These are phyloP conservation scores for Cephus sareptanus DNA, from an alignment of 2,888 invertebrate species.

Conservation along the genomic window DNA sequence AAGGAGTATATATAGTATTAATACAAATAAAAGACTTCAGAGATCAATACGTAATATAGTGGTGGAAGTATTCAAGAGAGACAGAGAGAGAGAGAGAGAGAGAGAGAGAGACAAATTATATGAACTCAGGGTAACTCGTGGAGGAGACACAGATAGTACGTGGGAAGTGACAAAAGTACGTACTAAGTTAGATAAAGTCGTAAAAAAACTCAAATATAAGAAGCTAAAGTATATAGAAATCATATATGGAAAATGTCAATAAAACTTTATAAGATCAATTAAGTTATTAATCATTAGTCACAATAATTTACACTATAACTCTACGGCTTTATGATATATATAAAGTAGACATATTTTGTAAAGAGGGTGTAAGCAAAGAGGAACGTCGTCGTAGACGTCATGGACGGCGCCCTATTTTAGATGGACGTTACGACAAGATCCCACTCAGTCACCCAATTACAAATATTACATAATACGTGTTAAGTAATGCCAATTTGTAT, in stretches of 20 bases:
- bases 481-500: conserved; percentile 38
- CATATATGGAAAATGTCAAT: neutral
- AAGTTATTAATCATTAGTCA: conserved; percentile 33
- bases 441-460: conserved; percentile 38
- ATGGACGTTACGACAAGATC: conserved; percentile 28
- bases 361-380: conserved; percentile 36
- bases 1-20: conserved; percentile 27
- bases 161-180: conserved; percentile 13
- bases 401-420: neutral
- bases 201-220: conserved; percentile 45
- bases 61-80: conserved; percentile 7
- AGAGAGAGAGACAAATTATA: neutral
- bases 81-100: neutral
- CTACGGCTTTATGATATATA: conserved; percentile 37
- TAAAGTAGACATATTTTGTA: conserved; percentile 22
- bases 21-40: conserved; percentile 18
- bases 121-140: neutral
- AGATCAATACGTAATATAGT: conserved; percentile 12
- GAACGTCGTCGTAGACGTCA: conserved; percentile 33
- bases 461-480: conserved; percentile 30
- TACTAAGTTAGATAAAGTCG: conserved; percentile 22
- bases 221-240: neutral
- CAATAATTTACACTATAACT: conserved; percentile 42
- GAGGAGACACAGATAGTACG: conserved; percentile 17
- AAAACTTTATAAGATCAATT: conserved; percentile 27